phyloP scores from a whole-genome alignment of 2,888 invertebrate species.

The Callosobruchus maculatus region DNA sequence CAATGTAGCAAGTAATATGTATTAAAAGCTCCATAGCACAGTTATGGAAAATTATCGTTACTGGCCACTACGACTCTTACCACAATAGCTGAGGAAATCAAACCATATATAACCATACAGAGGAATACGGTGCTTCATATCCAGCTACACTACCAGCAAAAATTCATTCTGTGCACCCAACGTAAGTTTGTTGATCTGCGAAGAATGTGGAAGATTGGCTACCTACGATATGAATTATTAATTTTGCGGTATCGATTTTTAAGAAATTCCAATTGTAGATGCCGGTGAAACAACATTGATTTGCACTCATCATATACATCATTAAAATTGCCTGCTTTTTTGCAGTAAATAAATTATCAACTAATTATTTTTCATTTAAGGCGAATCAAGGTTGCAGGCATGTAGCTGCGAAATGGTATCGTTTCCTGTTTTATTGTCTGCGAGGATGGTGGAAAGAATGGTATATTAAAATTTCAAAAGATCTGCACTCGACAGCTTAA shows the following conservation, averaged over 20 bases:
- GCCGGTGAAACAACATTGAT: not conserved
- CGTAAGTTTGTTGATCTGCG: not conserved
- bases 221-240: not conserved
- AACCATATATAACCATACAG: not conserved
- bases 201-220: not conserved
- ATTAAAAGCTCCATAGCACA: no score
- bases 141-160: not conserved
- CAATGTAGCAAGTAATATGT: no score
- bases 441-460: not conserved
- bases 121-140: not conserved
- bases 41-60: no score
- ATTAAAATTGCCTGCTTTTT: not conserved
- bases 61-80: no score
- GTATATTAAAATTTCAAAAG: not conserved
- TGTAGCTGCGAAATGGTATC: not conserved
- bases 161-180: not conserved
- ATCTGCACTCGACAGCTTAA: not conserved
- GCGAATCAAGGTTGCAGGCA: not conserved
- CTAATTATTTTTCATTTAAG: not conserved
- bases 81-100: not conserved
- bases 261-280: not conserved
- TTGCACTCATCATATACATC: not conserved
- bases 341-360: not conserved
- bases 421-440: not conserved
- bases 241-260: not conserved